These are phyloP conservation scores for Neodiprion virginianus DNA, from an alignment of 1,140 invertebrate species.

Conservation along the genomic window DNA sequence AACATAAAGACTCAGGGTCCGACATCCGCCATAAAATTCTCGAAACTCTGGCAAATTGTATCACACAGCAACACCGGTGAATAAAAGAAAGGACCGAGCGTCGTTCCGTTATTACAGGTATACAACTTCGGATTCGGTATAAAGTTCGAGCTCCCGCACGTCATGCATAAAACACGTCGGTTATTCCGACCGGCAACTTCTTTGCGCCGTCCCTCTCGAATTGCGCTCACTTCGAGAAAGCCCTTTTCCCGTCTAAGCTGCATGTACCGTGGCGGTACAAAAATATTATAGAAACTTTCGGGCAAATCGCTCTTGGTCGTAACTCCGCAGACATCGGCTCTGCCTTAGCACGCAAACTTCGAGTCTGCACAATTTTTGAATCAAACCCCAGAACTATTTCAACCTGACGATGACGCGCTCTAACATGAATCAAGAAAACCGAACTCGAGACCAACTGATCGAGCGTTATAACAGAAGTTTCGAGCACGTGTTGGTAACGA, in stretches of 20 bases:
- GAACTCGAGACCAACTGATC: no score
- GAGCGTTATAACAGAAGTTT: no score
- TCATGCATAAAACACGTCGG: not conserved
- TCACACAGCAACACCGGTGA: not conserved
- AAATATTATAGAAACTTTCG: slow-evolving; percentile 1
- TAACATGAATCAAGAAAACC: no score
- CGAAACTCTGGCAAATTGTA: not conserved
- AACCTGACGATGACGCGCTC: no score
- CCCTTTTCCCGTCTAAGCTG: not conserved
- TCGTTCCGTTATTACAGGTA: not conserved
- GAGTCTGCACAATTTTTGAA: no score
- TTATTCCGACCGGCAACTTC: not conserved
- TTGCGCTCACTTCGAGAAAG: not conserved
- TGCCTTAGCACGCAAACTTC: not conserved
- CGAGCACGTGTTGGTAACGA: no score
- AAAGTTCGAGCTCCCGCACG: slow-evolving; percentile 1
- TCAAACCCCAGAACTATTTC: no score
- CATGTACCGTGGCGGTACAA: not conserved
- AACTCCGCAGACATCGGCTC: not conserved
- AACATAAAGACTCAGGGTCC: not conserved
- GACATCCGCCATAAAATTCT: not conserved
- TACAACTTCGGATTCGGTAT: not conserved
- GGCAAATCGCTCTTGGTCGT: not conserved
- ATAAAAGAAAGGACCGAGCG: not conserved
- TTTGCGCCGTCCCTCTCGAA: not conserved